Conservation (phyloP, 53 echinoderm and acorn worm species). For the Henricia sp. region DNA sequence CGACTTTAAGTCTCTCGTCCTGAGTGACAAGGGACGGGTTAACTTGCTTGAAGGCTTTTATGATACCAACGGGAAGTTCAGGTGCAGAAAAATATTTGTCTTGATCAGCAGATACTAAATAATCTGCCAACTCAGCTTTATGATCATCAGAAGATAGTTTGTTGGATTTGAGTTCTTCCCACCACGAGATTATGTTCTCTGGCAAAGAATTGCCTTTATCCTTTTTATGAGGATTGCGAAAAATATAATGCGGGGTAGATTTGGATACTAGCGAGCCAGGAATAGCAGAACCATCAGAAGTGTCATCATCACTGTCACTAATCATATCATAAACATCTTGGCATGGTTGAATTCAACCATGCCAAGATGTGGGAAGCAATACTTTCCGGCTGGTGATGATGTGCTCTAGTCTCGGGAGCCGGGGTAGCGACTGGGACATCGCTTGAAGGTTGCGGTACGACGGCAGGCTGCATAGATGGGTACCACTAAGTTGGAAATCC, state of each 20-base stretch:
- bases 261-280: not conserved
- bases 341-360: too few species aligned
- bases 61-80: constrained; percentile 5
- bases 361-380: too few species aligned
- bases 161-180: constrained; percentile 16
- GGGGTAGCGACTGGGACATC: too few species aligned
- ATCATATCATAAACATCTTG: not conserved
- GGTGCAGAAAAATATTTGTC: constrained; percentile 22
- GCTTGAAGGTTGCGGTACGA: too few species aligned
- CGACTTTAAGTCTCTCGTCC: constrained; percentile 14
- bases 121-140: constrained; percentile 3
- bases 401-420: too few species aligned
- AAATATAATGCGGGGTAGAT: not conserved
- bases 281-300: not conserved
- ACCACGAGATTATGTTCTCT: not conserved
- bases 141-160: constrained; percentile 10
- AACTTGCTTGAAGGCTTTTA: not conserved
- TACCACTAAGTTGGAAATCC: too few species aligned
- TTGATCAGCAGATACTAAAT: not conserved
- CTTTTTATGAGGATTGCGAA: constrained; percentile 29
- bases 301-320: not conserved
- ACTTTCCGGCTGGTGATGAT: too few species aligned
- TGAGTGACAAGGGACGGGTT: not conserved
- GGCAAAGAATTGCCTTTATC: not conserved
- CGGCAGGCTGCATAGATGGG: too few species aligned